These are phyloP conservation scores for Theretra japonica DNA, from an alignment of 2,888 invertebrate species.

Conservation along the genomic window DNA sequence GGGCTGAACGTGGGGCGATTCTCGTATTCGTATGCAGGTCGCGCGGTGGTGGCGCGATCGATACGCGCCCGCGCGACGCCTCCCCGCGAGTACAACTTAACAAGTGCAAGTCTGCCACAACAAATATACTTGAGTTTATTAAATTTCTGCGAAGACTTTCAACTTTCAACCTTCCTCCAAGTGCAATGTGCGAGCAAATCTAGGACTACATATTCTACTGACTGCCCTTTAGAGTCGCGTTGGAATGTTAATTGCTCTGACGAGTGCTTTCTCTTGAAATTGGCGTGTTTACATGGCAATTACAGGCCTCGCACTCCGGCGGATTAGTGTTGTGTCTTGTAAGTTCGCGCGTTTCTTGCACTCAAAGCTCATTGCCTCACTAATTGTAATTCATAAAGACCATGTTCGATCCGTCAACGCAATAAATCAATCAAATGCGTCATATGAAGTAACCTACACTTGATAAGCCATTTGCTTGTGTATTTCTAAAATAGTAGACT, in stretches of 20 bases:
- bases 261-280: conserved; percentile 29
- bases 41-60: conserved; percentile 76
- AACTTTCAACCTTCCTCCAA: conserved; percentile 36
- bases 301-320: conserved; percentile 31
- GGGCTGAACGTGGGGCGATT: conserved; percentile 75
- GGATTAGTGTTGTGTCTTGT: conserved; percentile 24
- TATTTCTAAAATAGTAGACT: neutral
- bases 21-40: conserved; percentile 83
- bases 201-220: conserved; percentile 24
- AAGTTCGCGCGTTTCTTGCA: neutral
- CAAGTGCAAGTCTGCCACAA: conserved; percentile 61
- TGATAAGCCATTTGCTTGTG: conserved; percentile 9
- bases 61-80: conserved; percentile 83
- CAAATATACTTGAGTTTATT: conserved; percentile 69
- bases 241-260: conserved; percentile 7
- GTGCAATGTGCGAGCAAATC: conserved; percentile 29
- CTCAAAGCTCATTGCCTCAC: neutral
- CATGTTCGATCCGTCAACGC: neutral
- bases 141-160: conserved; percentile 51
- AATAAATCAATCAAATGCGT: conserved; percentile 18
- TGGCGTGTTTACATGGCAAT: neutral
- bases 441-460: neutral
- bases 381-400: conserved; percentile 13
- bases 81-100: conserved; percentile 62
- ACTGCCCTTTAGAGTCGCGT: neutral